phyloP scores from a whole-genome alignment of 1,140 invertebrate species.

The Zaprionus africanus region DNA sequence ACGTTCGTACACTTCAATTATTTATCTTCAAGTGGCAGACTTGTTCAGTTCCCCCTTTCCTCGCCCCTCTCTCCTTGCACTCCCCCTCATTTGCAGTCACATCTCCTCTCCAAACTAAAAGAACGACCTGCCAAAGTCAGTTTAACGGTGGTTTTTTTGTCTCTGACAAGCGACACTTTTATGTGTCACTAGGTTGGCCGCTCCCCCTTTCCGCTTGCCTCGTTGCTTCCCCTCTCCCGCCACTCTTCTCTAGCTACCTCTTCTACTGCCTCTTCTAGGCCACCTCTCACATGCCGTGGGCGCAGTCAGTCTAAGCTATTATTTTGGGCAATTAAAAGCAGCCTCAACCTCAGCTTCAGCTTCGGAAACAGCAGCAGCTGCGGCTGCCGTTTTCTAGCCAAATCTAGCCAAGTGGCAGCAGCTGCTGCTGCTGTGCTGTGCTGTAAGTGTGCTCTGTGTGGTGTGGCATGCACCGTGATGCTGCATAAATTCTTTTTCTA shows the following conservation, averaged over 20 bases:
- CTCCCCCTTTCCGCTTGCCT: conserved; percentile 1
- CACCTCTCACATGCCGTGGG: conserved; percentile 22
- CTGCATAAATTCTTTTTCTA: conserved; percentile 70
- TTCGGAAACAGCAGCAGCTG: neutral
- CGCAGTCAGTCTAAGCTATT: conserved; percentile 38
- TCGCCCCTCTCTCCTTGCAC: neutral
- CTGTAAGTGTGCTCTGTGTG: neutral
- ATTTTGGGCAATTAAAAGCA: conserved; percentile 65
- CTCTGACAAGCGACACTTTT: conserved; percentile 78
- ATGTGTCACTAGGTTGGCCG: conserved; percentile 79
- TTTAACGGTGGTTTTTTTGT: conserved; percentile 51
- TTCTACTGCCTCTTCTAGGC: too few species aligned
- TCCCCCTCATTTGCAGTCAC: conserved; percentile 18
- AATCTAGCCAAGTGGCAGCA: conserved; percentile 4
- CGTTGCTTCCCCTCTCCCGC: neutral
- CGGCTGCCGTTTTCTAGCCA: neutral
- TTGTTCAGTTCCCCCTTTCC: conserved; percentile 8
- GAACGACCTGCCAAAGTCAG: conserved; percentile 4
- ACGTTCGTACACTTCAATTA: conserved; percentile 57
- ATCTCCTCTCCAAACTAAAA: neutral
- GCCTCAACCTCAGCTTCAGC: neutral
- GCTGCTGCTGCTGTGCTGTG: neutral
- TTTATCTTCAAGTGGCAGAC: conserved; percentile 49
- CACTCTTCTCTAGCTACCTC: neutral
- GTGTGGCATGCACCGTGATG: conserved; percentile 26